Evolutionary conservation across 2,888 invertebrate genomes (phyloP).

Genomic region (Lasioglossum pauxillum): DNA sequence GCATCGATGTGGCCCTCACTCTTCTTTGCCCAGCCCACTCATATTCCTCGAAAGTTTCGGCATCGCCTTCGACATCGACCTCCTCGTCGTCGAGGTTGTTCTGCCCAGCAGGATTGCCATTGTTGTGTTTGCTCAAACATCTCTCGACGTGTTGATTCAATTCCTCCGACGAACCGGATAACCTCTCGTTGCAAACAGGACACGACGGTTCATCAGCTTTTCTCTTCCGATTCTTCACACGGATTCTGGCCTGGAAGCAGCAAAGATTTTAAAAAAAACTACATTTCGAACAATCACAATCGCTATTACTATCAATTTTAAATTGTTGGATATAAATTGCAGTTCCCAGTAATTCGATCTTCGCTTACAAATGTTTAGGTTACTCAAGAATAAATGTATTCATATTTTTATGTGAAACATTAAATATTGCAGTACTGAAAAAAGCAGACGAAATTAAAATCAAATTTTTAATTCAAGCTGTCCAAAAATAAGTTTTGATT

Average conservation of each 20-base stretch:
- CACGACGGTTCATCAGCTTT: slow-evolving; percentile 89
- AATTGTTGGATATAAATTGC: neutral
- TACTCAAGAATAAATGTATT: too few species aligned
- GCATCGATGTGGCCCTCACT: slow-evolving; percentile 89
- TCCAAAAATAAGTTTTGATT: neutral
- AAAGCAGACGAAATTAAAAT: neutral
- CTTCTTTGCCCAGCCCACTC: slow-evolving; percentile 96
- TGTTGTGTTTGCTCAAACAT: slow-evolving; percentile 87
- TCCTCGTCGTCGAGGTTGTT: slow-evolving; percentile 89
- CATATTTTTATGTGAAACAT: too few species aligned
- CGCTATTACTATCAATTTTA: neutral
- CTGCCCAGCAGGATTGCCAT: slow-evolving; percentile 90
- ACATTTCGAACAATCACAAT: neutral
- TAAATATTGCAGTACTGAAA: neutral
- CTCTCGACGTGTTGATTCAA: slow-evolving; percentile 90
- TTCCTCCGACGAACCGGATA: slow-evolving; percentile 88
- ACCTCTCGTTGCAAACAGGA: slow-evolving; percentile 92
- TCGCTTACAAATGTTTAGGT: neutral
- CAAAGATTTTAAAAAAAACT: neutral
- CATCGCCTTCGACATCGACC: slow-evolving; percentile 91
- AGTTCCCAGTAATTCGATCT: neutral
- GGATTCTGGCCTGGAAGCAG: slow-evolving; percentile 81
- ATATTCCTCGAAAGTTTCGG: slow-evolving; percentile 91
- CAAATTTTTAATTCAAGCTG: neutral
- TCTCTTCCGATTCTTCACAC: slow-evolving; percentile 89